Evolutionary conservation across 2,113 vertebrate species (phyloP), one percentile per base, ranked within the genome.

Genomic region (Thamnophis sirtalis): DNA sequence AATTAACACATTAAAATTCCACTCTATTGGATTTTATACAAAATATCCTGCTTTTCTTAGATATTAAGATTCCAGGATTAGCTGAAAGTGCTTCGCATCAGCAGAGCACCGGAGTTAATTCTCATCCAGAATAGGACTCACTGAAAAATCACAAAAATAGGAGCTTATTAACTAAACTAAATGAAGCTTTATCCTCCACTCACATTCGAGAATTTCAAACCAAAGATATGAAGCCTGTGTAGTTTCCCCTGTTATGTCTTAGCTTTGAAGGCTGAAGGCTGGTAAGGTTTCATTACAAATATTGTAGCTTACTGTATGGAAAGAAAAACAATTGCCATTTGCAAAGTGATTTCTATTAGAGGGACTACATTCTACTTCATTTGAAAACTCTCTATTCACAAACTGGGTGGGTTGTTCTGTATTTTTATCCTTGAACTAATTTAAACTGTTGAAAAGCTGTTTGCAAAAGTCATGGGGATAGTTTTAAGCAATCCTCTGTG

Each of bases 21-120:
- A 95, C 50, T 56, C 50, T 88, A 73, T n/a, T 94, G 3, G 1
- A 93, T 96, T 94, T 95, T 89, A 93, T 21, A 43, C 1, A 48
- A 15, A 9, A 90, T 3, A 24, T 1, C 0, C 9, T 90, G 55
- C 80, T 58, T 33, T 93, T 94, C 58, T 84, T 33, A 94, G 86
- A 19, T 91, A 48, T 5, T 51, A 4, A 22, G 28, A 15, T 91
- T 93, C 91, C 10, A 48, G 91, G 73, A 94, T 54, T 53, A 54
- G 80, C 49, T 92, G 86, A 73, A 93, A 93, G 49, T 58, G 8
- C 50, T 86, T 51, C 87, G 17, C 2, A 15, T 26, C 21, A 91
- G 55, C 84, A 56, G 51, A 93, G 54, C 38, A 55, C 22, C 0
- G 9, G 0, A 3, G 0, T 88, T 50, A 0, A 3, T 92, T 89